phyloP scores from a whole-genome alignment of 2,113 vertebrate genomes.

The Xiphorhynchus elegans region DNA sequence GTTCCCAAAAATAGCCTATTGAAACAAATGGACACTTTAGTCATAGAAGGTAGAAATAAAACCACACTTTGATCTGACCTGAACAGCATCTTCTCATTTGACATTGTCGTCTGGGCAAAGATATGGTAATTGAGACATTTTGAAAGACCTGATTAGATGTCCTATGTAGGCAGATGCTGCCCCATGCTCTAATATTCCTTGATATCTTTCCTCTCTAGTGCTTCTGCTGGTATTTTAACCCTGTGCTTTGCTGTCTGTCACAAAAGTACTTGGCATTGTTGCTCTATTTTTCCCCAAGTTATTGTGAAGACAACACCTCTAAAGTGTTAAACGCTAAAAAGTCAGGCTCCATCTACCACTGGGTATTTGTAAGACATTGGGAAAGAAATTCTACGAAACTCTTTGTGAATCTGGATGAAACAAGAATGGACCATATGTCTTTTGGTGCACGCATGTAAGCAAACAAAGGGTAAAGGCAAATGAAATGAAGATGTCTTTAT shows the following conservation, averaged over 20 bases:
- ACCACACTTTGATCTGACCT: not conserved
- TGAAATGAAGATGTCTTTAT: not conserved
- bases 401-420: not conserved
- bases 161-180: not conserved
- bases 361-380: not conserved
- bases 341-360: not conserved
- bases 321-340: not conserved
- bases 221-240: not conserved
- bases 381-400: not conserved
- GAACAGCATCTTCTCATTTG: not conserved
- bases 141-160: not conserved
- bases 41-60: not conserved
- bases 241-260: not conserved
- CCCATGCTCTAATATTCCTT: not conserved
- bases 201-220: not conserved
- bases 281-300: not conserved
- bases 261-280: not conserved
- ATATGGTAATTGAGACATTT: not conserved
- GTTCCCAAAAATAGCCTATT: not conserved
- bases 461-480: not conserved
- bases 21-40: not conserved
- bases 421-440: not conserved
- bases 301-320: not conserved
- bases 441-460: accelerated
- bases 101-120: not conserved